Evolutionary conservation across 37 sponge, comb jelly and placozoan genomes (phyloP).

Genomic region (Theonella swinhoei): DNA sequence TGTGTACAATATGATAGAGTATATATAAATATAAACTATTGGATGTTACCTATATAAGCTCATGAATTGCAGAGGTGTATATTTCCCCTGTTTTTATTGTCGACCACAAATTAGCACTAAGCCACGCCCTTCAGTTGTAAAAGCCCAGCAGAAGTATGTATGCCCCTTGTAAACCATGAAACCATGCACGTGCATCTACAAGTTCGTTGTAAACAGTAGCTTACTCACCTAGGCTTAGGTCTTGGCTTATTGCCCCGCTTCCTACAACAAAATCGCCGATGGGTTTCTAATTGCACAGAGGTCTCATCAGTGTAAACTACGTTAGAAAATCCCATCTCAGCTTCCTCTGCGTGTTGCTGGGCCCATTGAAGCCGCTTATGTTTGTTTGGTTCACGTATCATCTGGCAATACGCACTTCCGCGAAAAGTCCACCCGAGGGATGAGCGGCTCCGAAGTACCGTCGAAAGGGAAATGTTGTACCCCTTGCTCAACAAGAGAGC

Average conservation of each 20-base stretch:
- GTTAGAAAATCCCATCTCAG: constrained; percentile 25
- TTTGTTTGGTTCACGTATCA: constrained; percentile 39
- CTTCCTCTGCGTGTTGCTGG: background rate
- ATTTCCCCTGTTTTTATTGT: no score
- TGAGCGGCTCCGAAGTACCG: constrained; percentile 10
- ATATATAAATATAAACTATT: background rate
- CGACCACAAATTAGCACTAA: no score
- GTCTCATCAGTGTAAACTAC: constrained; percentile 43
- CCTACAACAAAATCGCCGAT: constrained; percentile 39
- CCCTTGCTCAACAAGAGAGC: constrained; percentile 8
- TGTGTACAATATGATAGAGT: background rate
- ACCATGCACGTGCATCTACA: no score
- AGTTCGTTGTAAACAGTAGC: no score
- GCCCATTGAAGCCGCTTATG: constrained; percentile 28
- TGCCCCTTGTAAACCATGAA: no score
- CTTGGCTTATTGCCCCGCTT: no score
- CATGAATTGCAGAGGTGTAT: no score
- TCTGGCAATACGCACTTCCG: no score
- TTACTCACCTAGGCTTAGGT: no score
- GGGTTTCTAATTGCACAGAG: constrained; percentile 25
- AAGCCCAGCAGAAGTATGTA: no score
- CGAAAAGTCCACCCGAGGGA: constrained; percentile 45
- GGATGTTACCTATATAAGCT: background rate
- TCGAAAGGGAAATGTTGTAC: constrained; percentile 1
- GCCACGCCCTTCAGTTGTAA: no score